Base-by-base conservation (phyloP, 2,113 vertebrate genomes). In the Thunnus maccoyii region DNA sequence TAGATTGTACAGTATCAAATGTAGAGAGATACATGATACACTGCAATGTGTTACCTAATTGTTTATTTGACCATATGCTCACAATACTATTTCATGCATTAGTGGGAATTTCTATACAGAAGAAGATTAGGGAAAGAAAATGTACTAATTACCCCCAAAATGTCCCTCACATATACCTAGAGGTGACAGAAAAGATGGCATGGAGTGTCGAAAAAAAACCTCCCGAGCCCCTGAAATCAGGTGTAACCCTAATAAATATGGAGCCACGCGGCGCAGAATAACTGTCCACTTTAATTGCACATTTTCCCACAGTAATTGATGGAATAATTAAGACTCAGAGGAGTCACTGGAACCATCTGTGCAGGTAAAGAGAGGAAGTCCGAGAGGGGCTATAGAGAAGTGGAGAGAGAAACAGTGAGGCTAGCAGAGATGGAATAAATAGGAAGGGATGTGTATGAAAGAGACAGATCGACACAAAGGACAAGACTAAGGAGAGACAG, bases 281-380 rank as follows among this genome's bases (percentile, higher is more conserved):
- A 90, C 88, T 92, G 89, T 93, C 92, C 87, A 72, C 85, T 88
- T 90, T 94, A 94, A 94, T 94, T 93, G 92, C 89, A 89, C 89
- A 89, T 93, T 91, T 92, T 95, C 94, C 92, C 91, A 91, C 88
- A 91, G 93, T 95, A 94, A 95, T 92, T 94, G 93, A 91, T 54
- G 13, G 82, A 91, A 92, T 95, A 95, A 95, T 95, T 94, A 95
- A 94, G 93, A 94, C 94, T 93, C 94, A 56, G 90, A 94, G 94
- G 94, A 95, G 90, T 86, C 89, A 78, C 89, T 15, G 85, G 84
- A 90, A 92, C 92, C 93, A 95, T 94, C 94, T 93, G 94, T 87
- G 93, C 88, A 92, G 91, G 90, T 91, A 82, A 65, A 85, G 74
- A 84, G 80, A 85, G 85, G 78, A 88, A 82, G 88, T 89, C 89